Percentiles rank a stretch among this genome's conserved stretches.
phyloP scores from a whole-genome alignment of 1,140 invertebrate species.

The Babylonia areolata region DNA sequence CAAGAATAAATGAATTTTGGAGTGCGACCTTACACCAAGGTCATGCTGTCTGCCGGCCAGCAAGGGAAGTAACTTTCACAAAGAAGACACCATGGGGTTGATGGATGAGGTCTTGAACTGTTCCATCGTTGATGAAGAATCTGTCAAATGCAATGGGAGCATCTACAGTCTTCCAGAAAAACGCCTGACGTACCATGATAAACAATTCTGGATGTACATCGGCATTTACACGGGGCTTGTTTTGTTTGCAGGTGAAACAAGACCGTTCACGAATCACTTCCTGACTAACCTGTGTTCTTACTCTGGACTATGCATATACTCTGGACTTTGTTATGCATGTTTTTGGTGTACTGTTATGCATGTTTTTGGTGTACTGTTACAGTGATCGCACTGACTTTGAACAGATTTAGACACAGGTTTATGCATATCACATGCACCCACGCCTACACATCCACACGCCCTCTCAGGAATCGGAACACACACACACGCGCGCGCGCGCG shows the following conservation, averaged over 20 bases:
- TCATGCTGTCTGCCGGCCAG: not conserved
- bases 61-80: not conserved
- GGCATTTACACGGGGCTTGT: conserved; percentile 50
- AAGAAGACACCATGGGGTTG: not conserved
- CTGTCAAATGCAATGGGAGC: conserved; percentile 49
- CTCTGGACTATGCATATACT: too few species aligned
- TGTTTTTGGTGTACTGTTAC: too few species aligned
- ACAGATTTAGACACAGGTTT: not conserved
- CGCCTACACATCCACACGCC: not conserved
- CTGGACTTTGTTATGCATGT: too few species aligned
- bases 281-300: too few species aligned
- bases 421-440: not conserved
- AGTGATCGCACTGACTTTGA: not conserved
- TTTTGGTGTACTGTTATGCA: not conserved
- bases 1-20: too few species aligned
- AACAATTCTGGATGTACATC: conserved; percentile 58
- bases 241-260: conserved; percentile 54
- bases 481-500: too few species aligned
- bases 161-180: conserved; percentile 48
- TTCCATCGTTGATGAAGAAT: conserved; percentile 37
- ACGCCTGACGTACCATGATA: conserved; percentile 45
- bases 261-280: too few species aligned
- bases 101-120: conserved; percentile 43
- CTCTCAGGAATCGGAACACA: too few species aligned
- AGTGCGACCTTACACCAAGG: too few species aligned